phyloP scores from a whole-genome alignment of 2,888 invertebrate species.

The Acanthoscelides obtectus region DNA sequence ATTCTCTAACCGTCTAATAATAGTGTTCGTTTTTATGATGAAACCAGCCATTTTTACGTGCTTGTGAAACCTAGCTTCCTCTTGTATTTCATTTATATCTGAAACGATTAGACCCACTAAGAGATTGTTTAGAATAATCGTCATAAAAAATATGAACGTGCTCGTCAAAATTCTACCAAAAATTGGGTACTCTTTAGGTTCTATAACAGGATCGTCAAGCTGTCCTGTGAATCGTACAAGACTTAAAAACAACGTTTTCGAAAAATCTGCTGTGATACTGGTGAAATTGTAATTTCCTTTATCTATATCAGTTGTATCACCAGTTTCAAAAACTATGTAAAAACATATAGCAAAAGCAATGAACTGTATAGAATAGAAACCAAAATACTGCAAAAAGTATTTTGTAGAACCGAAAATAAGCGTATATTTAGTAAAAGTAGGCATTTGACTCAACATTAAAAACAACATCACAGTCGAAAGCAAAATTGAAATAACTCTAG shows the following conservation, averaged over 20 bases:
- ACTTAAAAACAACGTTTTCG: slow-evolving; percentile 26
- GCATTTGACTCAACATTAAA: slow-evolving; percentile 25
- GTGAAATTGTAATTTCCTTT: background rate
- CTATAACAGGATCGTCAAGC: slow-evolving; percentile 25
- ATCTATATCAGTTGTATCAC: background rate
- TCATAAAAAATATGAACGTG: slow-evolving; percentile 31
- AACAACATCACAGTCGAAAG: slow-evolving; percentile 24
- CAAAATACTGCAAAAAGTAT: slow-evolving; percentile 29
- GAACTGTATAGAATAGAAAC: slow-evolving; percentile 31
- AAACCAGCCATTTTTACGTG: slow-evolving; percentile 28
- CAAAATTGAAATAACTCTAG: slow-evolving; percentile 24
- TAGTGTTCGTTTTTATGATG: slow-evolving; percentile 23
- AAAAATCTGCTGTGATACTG: slow-evolving; percentile 11
- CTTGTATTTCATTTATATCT: slow-evolving; percentile 30
- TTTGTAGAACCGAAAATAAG: slow-evolving; percentile 29
- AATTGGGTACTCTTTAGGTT: slow-evolving; percentile 21
- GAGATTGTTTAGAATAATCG: slow-evolving; percentile 31
- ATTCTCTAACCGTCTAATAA: slow-evolving; percentile 19
- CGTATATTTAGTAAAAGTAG: slow-evolving; percentile 29
- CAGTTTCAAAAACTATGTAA: slow-evolving; percentile 24
- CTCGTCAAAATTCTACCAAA: slow-evolving; percentile 28
- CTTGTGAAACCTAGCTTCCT: slow-evolving; percentile 23
- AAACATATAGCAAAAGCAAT: slow-evolving; percentile 31
- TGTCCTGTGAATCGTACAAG: slow-evolving; percentile 30
- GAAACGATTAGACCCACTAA: slow-evolving; percentile 31